Evolutionary conservation across 2,888 invertebrate genomes (phyloP).

Genomic region (Torymus aiolomorphi): DNA sequence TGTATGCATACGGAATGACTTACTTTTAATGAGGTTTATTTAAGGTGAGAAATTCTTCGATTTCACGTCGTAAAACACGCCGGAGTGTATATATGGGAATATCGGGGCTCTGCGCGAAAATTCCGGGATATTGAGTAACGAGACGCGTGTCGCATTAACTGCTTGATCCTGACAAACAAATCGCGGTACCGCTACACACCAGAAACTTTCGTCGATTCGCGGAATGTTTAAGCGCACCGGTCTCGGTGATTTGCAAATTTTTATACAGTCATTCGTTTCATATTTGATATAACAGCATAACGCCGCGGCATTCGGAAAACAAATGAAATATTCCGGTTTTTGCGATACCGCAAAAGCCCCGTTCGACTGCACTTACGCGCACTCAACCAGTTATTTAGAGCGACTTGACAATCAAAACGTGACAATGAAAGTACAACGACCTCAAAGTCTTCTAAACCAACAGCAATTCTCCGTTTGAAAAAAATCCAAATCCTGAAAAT

Average conservation of each 20-base stretch:
- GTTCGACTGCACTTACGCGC: not conserved
- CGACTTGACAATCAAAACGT: not conserved
- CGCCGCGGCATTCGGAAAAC: too few relatives aligned
- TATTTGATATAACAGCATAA: too few relatives aligned
- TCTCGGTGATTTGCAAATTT: conserved; percentile 17
- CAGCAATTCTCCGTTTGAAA: not conserved
- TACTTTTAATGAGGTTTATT: conserved; percentile 27
- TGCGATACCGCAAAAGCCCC: too few relatives aligned
- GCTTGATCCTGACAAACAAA: conserved; percentile 55
- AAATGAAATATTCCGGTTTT: too few relatives aligned
- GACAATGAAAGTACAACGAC: not conserved
- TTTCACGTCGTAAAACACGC: not conserved
- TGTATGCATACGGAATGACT: not conserved
- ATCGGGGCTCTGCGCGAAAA: not conserved
- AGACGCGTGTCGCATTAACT: conserved; percentile 35
- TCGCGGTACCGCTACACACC: conserved; percentile 27
- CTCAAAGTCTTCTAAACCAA: too few relatives aligned
- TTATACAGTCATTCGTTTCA: not conserved
- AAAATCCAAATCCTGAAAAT: not conserved
- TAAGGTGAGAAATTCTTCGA: conserved; percentile 22
- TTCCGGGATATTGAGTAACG: conserved; percentile 25
- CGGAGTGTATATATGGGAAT: not conserved
- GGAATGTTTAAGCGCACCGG: conserved; percentile 21
- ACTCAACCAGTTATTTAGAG: not conserved
- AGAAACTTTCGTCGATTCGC: conserved; percentile 12